phyloP scores from a whole-genome alignment of 2,113 vertebrate genomes.

The Neofelis nebulosa region DNA sequence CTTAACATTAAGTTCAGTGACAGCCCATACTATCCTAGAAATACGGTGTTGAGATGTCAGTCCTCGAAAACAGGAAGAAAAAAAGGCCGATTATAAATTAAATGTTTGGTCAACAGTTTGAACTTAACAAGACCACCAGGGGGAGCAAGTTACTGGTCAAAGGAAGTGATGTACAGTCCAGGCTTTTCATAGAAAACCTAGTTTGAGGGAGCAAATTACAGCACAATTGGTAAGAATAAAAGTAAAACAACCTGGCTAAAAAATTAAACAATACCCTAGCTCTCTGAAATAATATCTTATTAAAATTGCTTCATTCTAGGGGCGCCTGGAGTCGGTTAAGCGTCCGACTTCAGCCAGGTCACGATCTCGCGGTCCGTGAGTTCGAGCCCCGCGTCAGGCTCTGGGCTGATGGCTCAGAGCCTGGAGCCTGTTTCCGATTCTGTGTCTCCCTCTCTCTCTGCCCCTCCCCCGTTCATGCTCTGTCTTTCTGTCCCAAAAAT shows the following conservation, averaged over 20 bases:
- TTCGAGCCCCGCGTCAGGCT: too few relatives aligned
- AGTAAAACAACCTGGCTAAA: background rate
- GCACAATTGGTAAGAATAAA: background rate
- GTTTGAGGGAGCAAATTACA: background rate
- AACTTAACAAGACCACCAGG: slow-evolving; percentile 63
- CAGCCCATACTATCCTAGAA: background rate
- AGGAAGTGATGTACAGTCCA: background rate
- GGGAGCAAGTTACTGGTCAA: slow-evolving; percentile 71
- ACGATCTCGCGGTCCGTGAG: too few relatives aligned
- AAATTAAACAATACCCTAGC: background rate
- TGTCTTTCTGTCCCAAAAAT: too few relatives aligned
- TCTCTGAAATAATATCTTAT: background rate
- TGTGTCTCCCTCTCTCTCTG: too few relatives aligned
- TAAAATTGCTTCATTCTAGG: background rate
- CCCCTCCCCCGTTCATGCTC: too few relatives aligned
- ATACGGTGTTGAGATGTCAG: background rate
- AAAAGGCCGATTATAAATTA: background rate
- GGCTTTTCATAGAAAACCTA: background rate
- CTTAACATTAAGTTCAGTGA: background rate
- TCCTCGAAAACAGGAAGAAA: background rate
- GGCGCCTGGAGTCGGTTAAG: too few relatives aligned
- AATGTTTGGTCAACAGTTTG: background rate
- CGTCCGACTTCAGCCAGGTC: too few relatives aligned
- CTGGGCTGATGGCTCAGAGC: too few relatives aligned
- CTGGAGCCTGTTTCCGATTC: too few relatives aligned